phyloP scores from a whole-genome alignment of 2,797 vertebrate genomes.

The Halcyon chelicuti region DNA sequence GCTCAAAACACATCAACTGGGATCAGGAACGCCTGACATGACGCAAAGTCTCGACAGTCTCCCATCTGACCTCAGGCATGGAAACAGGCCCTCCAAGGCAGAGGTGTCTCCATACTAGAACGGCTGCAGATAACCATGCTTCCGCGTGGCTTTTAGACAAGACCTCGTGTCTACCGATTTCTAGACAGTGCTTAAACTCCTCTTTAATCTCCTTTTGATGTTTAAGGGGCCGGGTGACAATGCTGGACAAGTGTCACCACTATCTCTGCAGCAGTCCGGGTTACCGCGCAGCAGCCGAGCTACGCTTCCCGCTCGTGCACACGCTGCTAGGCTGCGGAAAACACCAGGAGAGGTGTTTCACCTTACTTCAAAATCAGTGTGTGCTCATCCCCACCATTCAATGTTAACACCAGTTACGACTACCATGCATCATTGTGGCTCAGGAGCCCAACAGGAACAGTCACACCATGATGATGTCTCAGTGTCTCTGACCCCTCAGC shows the following conservation, averaged over 20 bases:
- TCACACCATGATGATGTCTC: not conserved
- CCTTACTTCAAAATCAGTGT: not conserved
- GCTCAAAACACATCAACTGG: not conserved
- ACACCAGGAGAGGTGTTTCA: not conserved
- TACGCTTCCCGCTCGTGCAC: not conserved
- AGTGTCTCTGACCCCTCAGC: not conserved
- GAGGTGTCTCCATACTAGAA: not conserved
- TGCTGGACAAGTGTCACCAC: fast-evolving
- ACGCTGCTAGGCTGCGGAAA: not conserved
- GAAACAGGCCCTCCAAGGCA: constrained; percentile 13
- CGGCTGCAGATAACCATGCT: not conserved
- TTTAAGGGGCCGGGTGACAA: not conserved
- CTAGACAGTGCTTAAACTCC: not conserved
- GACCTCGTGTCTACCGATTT: not conserved
- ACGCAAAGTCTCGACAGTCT: not conserved
- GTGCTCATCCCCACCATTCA: not conserved
- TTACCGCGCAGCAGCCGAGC: not conserved
- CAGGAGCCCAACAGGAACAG: not conserved
- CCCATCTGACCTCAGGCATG: not conserved
- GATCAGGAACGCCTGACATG: not conserved
- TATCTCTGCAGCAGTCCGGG: not conserved
- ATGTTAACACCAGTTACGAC: not conserved
- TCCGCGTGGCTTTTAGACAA: not conserved
- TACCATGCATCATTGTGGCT: fast-evolving
- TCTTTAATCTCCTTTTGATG: not conserved